Percentiles rank a stretch among this genome's conserved stretches.
These are phyloP conservation scores for Drosophila diplacantha DNA, from an alignment of 2,888 invertebrate genomes.

Conservation along the genomic window DNA sequence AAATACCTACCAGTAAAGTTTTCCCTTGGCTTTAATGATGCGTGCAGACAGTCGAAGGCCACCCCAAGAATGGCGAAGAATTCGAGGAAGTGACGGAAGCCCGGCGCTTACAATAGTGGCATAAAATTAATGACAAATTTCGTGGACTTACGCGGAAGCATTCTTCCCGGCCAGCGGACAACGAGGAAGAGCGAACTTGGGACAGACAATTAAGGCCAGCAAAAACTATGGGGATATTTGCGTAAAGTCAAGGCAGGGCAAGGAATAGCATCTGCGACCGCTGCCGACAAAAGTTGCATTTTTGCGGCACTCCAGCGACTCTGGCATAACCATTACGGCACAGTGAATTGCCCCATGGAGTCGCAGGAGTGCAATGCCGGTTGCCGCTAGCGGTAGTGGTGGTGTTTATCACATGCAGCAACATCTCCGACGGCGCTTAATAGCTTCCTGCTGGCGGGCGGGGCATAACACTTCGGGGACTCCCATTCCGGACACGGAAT, in stretches of 20 bases:
- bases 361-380: constrained; percentile 47
- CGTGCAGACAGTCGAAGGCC: constrained; percentile 48
- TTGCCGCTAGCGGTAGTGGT: constrained; percentile 22
- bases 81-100: constrained; percentile 32
- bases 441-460: constrained; percentile 53
- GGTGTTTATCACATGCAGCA: constrained; percentile 62
- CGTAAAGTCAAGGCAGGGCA: constrained; percentile 1
- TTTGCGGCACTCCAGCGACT: constrained; percentile 43
- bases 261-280: constrained; percentile 32
- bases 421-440: constrained; percentile 53
- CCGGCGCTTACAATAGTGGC: constrained; percentile 55
- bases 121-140: constrained; percentile 68
- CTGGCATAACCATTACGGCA: constrained; percentile 49
- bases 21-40: constrained; percentile 63
- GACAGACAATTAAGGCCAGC: constrained; percentile 52
- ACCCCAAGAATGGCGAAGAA: constrained; percentile 38
- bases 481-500: constrained; percentile 17
- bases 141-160: constrained; percentile 53
- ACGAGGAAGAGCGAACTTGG: constrained; percentile 5
- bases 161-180: constrained; percentile 41
- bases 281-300: constrained; percentile 55
- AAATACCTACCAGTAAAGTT: constrained; percentile 51
- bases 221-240: constrained; percentile 26
- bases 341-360: constrained; percentile 40
- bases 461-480: constrained; percentile 47